Percentiles rank a stretch among this genome's conserved stretches.
phyloP scores from a whole-genome alignment of 2,797 vertebrate genomes.

The Ceryle rudis region DNA sequence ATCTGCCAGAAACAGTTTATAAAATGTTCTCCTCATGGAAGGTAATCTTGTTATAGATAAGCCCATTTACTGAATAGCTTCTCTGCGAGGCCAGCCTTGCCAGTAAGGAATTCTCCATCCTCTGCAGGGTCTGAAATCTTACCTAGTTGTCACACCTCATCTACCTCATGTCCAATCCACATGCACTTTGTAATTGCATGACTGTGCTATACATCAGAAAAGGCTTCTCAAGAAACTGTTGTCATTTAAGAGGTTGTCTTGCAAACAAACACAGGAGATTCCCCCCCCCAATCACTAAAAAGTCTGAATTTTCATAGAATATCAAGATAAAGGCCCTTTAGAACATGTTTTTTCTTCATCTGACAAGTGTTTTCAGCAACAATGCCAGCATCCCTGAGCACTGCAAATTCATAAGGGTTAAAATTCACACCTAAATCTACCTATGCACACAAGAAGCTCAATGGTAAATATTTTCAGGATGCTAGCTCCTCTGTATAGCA shows the following conservation, averaged over 20 bases:
- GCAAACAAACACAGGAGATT: background rate
- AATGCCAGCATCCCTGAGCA: background rate
- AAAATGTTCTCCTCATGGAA: slow-evolving; percentile 34
- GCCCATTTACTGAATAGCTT: slow-evolving; percentile 17
- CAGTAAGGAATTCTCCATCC: background rate
- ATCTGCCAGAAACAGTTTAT: slow-evolving; percentile 32
- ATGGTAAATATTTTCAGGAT: background rate
- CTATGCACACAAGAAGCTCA: background rate
- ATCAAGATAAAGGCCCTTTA: background rate
- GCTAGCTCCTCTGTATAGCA: background rate
- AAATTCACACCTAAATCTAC: background rate
- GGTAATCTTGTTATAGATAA: slow-evolving; percentile 36
- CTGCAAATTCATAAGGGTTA: background rate
- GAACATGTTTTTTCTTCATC: background rate
- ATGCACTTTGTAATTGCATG: background rate
- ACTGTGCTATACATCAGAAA: background rate
- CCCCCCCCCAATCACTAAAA: background rate
- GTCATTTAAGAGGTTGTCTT: background rate
- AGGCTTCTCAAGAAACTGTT: background rate
- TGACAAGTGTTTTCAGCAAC: background rate
- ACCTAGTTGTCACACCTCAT: background rate
- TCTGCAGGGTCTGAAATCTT: background rate
- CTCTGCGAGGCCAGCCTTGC: background rate
- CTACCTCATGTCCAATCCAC: background rate
- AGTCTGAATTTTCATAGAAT: background rate